Conservation (phyloP, 2,113 vertebrate genomes). For the Ammodytes marinus region DNA sequence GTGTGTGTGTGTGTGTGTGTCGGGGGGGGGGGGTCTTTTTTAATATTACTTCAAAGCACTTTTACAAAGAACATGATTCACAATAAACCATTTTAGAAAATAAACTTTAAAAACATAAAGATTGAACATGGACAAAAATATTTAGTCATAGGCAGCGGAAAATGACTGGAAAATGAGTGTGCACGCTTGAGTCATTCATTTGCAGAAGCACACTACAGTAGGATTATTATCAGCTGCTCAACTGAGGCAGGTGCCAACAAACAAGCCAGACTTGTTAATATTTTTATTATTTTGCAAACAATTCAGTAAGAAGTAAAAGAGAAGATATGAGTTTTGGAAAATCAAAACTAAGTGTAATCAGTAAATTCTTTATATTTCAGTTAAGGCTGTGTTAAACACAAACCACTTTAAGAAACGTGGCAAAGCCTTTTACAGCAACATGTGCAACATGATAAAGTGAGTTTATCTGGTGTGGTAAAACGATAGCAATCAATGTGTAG, state of each 20-base stretch:
- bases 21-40: too few relatives aligned
- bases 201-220: background rate
- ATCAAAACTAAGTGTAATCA: background rate
- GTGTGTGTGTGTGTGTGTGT: too few relatives aligned
- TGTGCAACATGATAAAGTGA: too few relatives aligned
- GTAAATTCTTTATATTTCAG: background rate
- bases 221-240: background rate
- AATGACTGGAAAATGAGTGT: background rate
- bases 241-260: background rate
- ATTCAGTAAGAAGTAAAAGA: background rate
- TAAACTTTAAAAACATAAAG: background rate
- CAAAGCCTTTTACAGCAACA: background rate
- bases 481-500: background rate
- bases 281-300: background rate
- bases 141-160: background rate
- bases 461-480: background rate
- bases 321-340: background rate
- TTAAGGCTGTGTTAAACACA: background rate
- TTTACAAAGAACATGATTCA: background rate
- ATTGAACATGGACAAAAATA: constrained; percentile 1
- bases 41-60: too few relatives aligned
- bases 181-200: background rate
- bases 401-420: background rate
- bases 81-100: background rate
- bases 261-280: background rate